Conservation (phyloP, 2,888 invertebrate species). For the Melanargia galathea region DNA sequence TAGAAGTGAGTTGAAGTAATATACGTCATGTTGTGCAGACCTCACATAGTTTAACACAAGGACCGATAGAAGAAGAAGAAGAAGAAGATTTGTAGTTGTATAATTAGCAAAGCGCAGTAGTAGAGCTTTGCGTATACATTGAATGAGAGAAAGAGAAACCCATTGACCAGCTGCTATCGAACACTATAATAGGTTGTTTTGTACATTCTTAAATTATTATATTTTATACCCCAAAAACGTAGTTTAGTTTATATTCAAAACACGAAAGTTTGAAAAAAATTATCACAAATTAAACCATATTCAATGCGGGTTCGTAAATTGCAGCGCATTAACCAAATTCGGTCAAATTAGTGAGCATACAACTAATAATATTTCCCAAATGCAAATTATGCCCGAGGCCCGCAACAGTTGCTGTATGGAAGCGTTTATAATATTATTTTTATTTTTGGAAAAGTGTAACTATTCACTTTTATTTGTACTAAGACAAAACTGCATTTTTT, state of each 20-base stretch:
- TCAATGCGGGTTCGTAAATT: constrained; percentile 53
- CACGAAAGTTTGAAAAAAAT: constrained; percentile 4
- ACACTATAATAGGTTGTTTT: too few relatives aligned
- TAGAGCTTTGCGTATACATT: too few relatives aligned
- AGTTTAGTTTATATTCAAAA: neutral
- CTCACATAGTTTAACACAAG: too few relatives aligned
- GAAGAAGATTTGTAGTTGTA: too few relatives aligned
- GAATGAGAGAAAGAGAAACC: too few relatives aligned
- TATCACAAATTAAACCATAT: constrained; percentile 8
- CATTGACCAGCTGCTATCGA: too few relatives aligned
- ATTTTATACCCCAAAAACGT: neutral
- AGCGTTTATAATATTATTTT: constrained; percentile 18
- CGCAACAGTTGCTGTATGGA: constrained; percentile 46
- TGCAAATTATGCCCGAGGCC: constrained; percentile 50
- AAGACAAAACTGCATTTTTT: neutral
- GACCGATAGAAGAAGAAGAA: too few relatives aligned
- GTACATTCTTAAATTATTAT: too few relatives aligned
- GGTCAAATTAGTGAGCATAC: constrained; percentile 61
- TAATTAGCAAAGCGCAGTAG: too few relatives aligned
- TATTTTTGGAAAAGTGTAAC: too few relatives aligned
- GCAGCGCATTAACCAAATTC: constrained; percentile 67
- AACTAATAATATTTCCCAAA: constrained; percentile 57
- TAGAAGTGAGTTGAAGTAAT: too few relatives aligned
- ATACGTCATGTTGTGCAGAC: too few relatives aligned
- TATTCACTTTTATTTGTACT: neutral